A percentile compares a stretch with the other conserved stretches of the same genome.
Conservation (phyloP, 1,140 invertebrate species). For the Orussus abietinus region DNA sequence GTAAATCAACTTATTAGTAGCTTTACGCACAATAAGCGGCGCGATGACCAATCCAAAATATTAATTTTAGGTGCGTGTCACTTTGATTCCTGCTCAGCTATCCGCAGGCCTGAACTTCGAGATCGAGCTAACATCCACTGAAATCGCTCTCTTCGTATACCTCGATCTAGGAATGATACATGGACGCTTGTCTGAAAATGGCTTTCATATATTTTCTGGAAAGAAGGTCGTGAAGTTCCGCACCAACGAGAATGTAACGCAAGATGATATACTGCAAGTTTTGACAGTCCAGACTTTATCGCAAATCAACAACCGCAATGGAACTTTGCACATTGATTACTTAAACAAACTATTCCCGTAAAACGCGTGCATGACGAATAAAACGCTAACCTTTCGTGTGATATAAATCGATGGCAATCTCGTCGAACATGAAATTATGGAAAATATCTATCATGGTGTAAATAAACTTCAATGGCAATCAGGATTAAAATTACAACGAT, state of each 20-base stretch:
- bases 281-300: constrained; percentile 33
- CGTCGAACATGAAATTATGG: too few species aligned
- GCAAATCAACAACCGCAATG: constrained; percentile 27
- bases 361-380: too few species aligned
- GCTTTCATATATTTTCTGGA: constrained; percentile 52
- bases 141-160: constrained; percentile 65
- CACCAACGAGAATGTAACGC: constrained; percentile 18
- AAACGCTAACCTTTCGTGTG: too few species aligned
- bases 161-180: constrained; percentile 50
- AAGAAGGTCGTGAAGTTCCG: constrained; percentile 30
- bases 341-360: too few species aligned
- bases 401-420: too few species aligned
- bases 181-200: constrained; percentile 65
- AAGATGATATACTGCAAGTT: constrained; percentile 18
- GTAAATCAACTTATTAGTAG: constrained; percentile 21
- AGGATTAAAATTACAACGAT: constrained; percentile 30
- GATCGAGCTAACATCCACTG: constrained; percentile 47
- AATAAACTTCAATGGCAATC: constrained; percentile 35
- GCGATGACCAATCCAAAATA: background rate
- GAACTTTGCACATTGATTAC: too few species aligned
- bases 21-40: constrained; percentile 2
- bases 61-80: constrained; percentile 24
- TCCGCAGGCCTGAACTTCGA: constrained; percentile 28
- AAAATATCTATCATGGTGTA: constrained; percentile 40
- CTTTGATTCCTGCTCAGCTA: constrained; percentile 22